Conservation (phyloP, 2,888 invertebrate species). For the Dynastes hyllus region DNA sequence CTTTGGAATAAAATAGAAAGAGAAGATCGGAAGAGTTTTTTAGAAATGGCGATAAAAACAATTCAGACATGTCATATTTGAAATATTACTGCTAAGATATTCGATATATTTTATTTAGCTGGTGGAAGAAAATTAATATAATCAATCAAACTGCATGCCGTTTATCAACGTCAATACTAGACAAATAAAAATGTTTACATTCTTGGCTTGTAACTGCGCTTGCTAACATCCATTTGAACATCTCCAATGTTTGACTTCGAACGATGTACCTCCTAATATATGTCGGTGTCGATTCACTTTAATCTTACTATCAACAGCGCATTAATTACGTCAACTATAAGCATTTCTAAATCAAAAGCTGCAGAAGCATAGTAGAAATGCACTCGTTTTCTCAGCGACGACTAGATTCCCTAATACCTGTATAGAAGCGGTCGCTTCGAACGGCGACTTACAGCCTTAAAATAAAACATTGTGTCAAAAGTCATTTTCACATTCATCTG, state of each 20-base stretch:
- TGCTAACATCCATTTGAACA: slow-evolving; percentile 1
- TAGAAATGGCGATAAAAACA: no score
- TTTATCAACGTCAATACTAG: not conserved
- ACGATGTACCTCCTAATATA: slow-evolving; percentile 28
- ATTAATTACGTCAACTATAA: slow-evolving; percentile 33
- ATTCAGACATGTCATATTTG: no score
- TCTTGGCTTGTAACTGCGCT: not conserved
- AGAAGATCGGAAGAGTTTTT: no score
- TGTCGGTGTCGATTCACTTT: slow-evolving; percentile 35
- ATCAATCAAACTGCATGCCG: not conserved
- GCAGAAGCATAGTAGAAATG: not conserved
- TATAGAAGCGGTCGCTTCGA: not conserved
- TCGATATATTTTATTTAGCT: not conserved
- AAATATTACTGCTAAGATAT: no score
- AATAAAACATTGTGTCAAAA: slow-evolving; percentile 51
- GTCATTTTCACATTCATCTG: slow-evolving; percentile 64
- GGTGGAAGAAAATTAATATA: not conserved
- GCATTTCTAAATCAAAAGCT: slow-evolving; percentile 1
- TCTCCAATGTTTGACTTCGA: slow-evolving; percentile 22
- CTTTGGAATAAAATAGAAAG: no score
- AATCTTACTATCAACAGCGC: slow-evolving; percentile 38
- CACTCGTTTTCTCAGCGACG: slow-evolving; percentile 2
- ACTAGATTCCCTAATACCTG: not conserved
- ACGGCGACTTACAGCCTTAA: slow-evolving; percentile 29
- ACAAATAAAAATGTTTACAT: slow-evolving; percentile 32